Conservation (phyloP, 2,113 vertebrate genomes). For the Catharus minimus region DNA sequence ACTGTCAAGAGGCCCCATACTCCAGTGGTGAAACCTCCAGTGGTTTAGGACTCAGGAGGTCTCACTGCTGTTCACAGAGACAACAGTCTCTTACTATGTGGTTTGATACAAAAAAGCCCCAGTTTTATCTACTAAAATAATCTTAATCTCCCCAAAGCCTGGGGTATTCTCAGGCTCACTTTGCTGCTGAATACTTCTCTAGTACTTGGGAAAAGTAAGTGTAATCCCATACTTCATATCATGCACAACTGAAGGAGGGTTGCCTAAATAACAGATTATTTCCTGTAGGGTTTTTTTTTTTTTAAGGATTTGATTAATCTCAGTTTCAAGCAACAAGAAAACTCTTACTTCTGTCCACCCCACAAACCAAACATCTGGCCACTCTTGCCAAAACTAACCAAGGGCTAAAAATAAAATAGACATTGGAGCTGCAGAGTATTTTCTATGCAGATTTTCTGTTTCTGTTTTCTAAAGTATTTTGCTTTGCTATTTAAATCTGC, state of each 20-base stretch:
- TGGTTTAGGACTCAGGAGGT: background rate
- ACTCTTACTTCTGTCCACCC: background rate
- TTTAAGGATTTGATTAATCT: background rate
- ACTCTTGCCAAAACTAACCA: background rate
- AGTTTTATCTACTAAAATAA: background rate
- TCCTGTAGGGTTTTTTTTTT: background rate
- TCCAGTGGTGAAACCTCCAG: background rate
- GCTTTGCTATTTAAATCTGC: background rate
- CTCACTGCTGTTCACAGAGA: background rate
- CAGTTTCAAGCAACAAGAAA: background rate
- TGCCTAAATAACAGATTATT: background rate
- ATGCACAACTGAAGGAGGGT: background rate
- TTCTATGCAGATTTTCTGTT: background rate
- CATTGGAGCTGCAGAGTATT: background rate
- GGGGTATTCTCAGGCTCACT: accelerated
- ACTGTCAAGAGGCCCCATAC: background rate
- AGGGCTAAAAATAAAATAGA: slow-evolving; percentile 3
- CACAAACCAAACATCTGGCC: background rate
- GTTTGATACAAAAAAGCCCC: background rate
- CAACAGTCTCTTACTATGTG: background rate
- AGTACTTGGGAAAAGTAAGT: background rate
- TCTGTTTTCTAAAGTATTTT: background rate
- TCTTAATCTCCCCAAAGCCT: background rate
- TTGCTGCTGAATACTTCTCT: background rate
- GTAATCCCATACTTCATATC: background rate